Evolutionary conservation across 2,888 invertebrate genomes (phyloP).

Genomic region (Mermis nigrescens): DNA sequence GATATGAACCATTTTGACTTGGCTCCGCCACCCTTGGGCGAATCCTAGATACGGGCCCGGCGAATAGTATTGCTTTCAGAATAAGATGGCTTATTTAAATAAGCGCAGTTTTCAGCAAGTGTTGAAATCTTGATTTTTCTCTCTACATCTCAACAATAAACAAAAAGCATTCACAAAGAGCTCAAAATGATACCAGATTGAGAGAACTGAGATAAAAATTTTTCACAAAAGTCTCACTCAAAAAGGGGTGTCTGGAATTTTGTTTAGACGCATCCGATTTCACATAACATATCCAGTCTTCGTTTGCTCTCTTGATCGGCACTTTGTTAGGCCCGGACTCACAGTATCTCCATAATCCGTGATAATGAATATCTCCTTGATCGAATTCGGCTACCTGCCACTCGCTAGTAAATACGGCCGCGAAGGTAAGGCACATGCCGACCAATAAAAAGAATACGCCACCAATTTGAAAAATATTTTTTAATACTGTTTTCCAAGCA

Average conservation of each 20-base stretch:
- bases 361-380: neutral
- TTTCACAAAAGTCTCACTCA: neutral
- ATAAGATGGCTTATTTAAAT: no score
- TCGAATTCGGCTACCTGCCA: neutral
- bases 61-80: no score
- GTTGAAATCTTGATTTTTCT: no score
- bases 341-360: conserved; percentile 1
- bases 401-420: neutral
- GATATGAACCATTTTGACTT: no score
- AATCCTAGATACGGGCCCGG: no score
- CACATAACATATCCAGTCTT: neutral
- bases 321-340: neutral
- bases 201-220: no score
- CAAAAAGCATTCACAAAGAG: no score
- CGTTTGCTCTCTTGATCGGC: neutral
- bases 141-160: no score
- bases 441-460: neutral
- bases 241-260: neutral
- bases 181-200: no score
- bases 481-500: neutral
- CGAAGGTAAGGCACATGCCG: neutral
- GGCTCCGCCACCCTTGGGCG: no score
- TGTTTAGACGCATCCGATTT: neutral
- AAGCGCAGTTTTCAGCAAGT: no score
- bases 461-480: neutral